phyloP scores from a whole-genome alignment of 64 coral and sea anemone genomes.

The Stylophora pistillata region DNA sequence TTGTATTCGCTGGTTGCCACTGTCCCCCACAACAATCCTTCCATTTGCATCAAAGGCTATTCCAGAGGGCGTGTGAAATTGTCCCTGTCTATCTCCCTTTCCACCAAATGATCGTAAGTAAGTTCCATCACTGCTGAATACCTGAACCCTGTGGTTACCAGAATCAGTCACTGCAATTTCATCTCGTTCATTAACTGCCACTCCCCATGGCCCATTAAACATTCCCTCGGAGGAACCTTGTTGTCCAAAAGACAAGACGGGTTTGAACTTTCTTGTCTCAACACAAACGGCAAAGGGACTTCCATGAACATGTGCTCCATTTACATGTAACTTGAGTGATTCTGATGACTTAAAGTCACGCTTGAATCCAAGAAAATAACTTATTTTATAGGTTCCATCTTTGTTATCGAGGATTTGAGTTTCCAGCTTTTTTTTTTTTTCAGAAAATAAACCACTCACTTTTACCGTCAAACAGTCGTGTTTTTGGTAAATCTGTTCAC shows the following conservation, averaged over 20 bases:
- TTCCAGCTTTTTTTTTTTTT: too few relatives aligned
- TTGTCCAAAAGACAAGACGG: not conserved
- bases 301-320: not conserved
- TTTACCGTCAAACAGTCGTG: not conserved
- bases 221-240: not conserved
- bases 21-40: not conserved
- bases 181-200: slow-evolving; percentile 16
- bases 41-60: not conserved
- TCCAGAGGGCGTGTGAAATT: not conserved
- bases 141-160: not conserved
- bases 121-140: slow-evolving; percentile 2
- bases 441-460: not conserved
- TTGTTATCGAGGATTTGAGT: not conserved
- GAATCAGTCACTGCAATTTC: slow-evolving; percentile 18
- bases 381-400: not conserved
- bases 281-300: not conserved
- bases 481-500: not conserved
- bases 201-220: not conserved
- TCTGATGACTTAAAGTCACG: not conserved
- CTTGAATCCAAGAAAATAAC: not conserved
- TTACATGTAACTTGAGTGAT: not conserved
- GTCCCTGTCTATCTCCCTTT: not conserved
- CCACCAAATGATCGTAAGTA: not conserved
- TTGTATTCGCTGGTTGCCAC: not conserved
- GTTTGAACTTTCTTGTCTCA: not conserved